A percentile compares a stretch with the other conserved stretches of the same genome.
Conservation (phyloP, 2,797 vertebrate genomes). For the Parotocinclus haroldoi region DNA sequence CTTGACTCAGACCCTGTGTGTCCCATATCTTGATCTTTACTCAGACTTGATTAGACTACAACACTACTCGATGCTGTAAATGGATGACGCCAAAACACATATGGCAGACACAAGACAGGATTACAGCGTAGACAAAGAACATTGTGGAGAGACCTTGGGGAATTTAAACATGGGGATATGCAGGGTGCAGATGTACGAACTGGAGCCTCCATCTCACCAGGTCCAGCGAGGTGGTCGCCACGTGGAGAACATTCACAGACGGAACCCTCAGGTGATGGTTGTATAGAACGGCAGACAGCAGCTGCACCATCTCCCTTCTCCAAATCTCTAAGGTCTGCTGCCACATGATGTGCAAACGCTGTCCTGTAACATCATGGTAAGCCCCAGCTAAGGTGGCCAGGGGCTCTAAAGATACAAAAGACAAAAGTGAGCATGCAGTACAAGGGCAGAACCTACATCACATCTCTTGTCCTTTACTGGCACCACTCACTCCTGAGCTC, state of each 20-base stretch:
- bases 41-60: too few species aligned
- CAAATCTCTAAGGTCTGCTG: conserved; percentile 61
- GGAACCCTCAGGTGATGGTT: conserved; percentile 69
- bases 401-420: conserved; percentile 64
- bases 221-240: conserved; percentile 63
- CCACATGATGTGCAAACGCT: conserved; percentile 71
- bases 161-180: too few species aligned
- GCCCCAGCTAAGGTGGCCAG: conserved; percentile 78
- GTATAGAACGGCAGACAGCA: conserved; percentile 65
- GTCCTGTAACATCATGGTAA: conserved; percentile 78
- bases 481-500: conserved; percentile 79
- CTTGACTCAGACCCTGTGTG: too few species aligned
- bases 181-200: too few species aligned
- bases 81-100: too few species aligned
- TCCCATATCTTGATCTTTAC: too few species aligned
- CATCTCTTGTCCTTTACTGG: not conserved
- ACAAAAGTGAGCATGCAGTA: not conserved
- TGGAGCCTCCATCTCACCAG: conserved; percentile 62
- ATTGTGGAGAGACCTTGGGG: too few species aligned
- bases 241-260: conserved; percentile 53
- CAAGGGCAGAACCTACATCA: not conserved
- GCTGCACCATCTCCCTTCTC: conserved; percentile 58
- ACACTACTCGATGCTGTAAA: too few species aligned
- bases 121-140: too few species aligned
- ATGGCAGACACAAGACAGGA: too few species aligned